Base-by-base conservation (phyloP, 1,140 invertebrate species). In the Yoshiicerus persimilis region DNA sequence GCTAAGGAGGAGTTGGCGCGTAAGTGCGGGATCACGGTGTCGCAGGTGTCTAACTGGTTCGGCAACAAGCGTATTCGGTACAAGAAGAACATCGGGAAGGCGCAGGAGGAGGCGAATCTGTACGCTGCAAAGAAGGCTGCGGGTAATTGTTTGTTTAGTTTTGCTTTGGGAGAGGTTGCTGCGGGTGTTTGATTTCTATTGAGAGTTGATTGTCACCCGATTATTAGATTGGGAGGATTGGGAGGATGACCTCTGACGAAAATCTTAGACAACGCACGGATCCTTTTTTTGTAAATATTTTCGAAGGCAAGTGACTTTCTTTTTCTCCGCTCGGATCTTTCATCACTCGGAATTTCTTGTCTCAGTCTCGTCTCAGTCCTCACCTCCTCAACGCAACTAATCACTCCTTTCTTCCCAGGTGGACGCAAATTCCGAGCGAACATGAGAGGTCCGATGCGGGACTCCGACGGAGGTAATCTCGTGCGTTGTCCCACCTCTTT, bases 61-160 rank as follows among this genome's bases (percentile, higher is more conserved):
- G 99, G 99, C 90, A 99, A 99, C 94, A 99, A 99, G 93, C 95
- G 99, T 92, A 99, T 99, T 94, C 96, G 99, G 92, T 99, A 99
- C 94, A 99, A 99, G 96, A 99, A 99, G 94, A 99, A 99, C 93
- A 99, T 99, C 90, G 98, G 98, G 90, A 99, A 99, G 94, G 98
- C 99, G 87, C 98, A 99, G 93, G 99, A 99, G 93, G 99, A 99
- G 93, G 99, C 99, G 47, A 99, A 99, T 93, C 94, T 99, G 91
- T 99, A 99, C 93, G 98, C 98, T 90, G 98, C 98, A 77, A 99
- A 99, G 94, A 99, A 99, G 93, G 98, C 98, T 92, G 98, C 98
- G 89, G 97, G 97, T 95, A 93, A 93, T 47, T 11, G 4, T 47
- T 47, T 11, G 16, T 20, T 16, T 56, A n/a, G 70, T 36, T 25